Base-by-base conservation (phyloP, 2,888 invertebrate species). In the Pseudanteris insignis region DNA sequence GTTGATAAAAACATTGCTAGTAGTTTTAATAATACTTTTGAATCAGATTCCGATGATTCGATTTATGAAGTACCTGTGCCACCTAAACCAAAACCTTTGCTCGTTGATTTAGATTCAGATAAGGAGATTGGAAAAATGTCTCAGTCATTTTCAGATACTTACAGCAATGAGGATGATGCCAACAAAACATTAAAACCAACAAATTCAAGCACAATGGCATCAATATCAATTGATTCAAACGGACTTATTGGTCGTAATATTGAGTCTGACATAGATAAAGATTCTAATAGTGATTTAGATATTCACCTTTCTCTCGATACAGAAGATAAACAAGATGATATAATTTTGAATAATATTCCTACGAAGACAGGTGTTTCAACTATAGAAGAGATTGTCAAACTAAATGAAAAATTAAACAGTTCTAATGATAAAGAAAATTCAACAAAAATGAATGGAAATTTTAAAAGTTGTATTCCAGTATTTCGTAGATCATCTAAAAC, bases 31-130 rank as follows among this genome's bases (percentile, higher is more conserved):
- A 32, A 48, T 10, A 4, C 1, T 2, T 5, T 2, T 2, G 59
- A 51, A 10, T 72, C 70, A 1, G 73, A 74, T 12, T 75, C 76
- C 0, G 72, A 75, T 9, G 70, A 70, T 18, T 79, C 79, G 1
- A 76, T 79, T 51, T 68, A 70, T 13, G 79, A 79, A 66, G 71
- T 79, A 30, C 79, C 79, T 6, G 65, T 79, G 13, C 74, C 79
- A 2, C 77, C 76, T 2, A 79, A 77, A 59, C 73, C 76, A 6
- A 36, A 59, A 9, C 79, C 79, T 11, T 70, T 65, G 6, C 12
- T 78, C 8, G 75, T 79, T 36, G 64, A 73, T 43, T 63, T 79
- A 18, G 70, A 69, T 5, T 58, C 32, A 6, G 53, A 41, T 3
- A 29, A 34, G 5, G 32, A 28, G n/a, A 18, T 18, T 3, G 9